Evolutionary conservation across 2,797 vertebrate species (phyloP).

Genomic region (Knipowitschia caucasica): DNA sequence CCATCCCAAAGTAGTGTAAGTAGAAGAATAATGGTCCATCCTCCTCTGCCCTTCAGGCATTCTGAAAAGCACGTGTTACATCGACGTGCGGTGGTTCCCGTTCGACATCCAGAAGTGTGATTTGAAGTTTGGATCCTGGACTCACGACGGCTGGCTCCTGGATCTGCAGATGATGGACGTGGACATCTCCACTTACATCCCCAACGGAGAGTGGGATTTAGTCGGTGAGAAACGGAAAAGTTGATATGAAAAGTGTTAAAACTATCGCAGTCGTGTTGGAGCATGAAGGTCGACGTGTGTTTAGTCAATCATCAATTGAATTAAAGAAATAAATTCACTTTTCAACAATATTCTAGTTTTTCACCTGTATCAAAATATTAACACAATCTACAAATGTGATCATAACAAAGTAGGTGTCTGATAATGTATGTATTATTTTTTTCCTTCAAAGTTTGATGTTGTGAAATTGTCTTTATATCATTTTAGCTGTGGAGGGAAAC

Average conservation of each 20-base stretch:
- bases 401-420: too few species aligned
- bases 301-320: too few species aligned
- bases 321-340: too few species aligned
- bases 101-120: slow-evolving; percentile 91
- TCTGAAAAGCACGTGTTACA: slow-evolving; percentile 87
- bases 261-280: slow-evolving; percentile 2
- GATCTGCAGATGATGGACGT: slow-evolving; percentile 90
- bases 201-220: slow-evolving; percentile 91
- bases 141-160: slow-evolving; percentile 87
- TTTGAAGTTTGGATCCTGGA: slow-evolving; percentile 94
- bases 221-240: slow-evolving; percentile 73
- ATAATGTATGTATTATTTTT: too few species aligned
- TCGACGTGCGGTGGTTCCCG: slow-evolving; percentile 93
- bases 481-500: neutral
- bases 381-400: too few species aligned
- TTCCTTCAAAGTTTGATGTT: neutral
- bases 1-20: too few species aligned
- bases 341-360: too few species aligned
- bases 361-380: too few species aligned
- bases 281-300: slow-evolving; percentile 8
- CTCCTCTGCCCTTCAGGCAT: slow-evolving; percentile 64
- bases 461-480: too few species aligned
- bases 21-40: neutral
- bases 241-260: neutral
- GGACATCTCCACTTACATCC: slow-evolving; percentile 88